Percentiles rank a stretch among this genome's conserved stretches.
These are phyloP conservation scores for Aramus guarauna DNA, from an alignment of 2,113 vertebrate species.

Conservation along the genomic window DNA sequence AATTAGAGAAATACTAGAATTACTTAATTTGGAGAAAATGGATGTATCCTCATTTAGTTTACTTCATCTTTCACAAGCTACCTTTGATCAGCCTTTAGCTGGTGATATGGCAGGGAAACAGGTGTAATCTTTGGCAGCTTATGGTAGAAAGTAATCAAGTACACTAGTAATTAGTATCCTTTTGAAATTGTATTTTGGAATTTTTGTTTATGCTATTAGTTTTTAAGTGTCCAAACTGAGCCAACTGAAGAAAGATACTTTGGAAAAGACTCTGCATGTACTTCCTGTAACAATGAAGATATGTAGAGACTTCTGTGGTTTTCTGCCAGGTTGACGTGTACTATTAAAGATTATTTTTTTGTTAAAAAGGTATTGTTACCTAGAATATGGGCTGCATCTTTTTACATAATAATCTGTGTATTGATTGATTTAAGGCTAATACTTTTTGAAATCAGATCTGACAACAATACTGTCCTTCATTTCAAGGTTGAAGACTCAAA, in stretches of 20 bases:
- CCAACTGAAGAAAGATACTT: neutral
- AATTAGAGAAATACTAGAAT: neutral
- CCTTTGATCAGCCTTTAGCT: neutral
- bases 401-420: neutral
- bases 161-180: neutral
- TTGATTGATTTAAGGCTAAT: neutral
- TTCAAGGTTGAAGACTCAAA: neutral
- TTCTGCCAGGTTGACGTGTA: neutral
- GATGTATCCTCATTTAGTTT: neutral
- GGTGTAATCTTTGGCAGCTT: neutral
- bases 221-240: neutral
- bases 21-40: neutral
- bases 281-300: neutral
- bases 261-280: neutral
- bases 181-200: neutral
- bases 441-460: neutral
- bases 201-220: neutral
- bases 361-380: neutral
- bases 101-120: fast-evolving
- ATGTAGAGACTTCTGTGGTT: neutral
- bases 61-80: neutral
- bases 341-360: neutral
- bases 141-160: neutral
- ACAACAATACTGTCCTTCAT: neutral
- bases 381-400: neutral